These are phyloP conservation scores for Eulemur rubriventer DNA, from an alignment of 2,797 vertebrate species.

Conservation along the genomic window DNA sequence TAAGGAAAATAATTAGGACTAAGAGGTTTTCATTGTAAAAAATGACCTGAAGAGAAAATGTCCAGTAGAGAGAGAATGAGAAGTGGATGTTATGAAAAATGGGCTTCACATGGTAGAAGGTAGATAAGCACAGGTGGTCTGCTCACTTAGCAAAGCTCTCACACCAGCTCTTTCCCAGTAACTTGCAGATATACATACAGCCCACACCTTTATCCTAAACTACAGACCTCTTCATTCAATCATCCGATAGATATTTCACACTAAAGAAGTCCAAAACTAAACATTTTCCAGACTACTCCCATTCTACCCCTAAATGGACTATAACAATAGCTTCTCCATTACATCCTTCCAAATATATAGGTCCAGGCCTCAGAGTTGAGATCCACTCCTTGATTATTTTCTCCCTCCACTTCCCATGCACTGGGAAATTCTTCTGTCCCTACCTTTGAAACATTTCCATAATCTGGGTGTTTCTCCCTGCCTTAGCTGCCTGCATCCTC, in stretches of 20 bases:
- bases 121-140: neutral
- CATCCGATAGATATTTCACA: neutral
- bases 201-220: neutral
- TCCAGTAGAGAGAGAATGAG: neutral
- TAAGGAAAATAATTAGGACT: neutral
- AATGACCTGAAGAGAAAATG: neutral
- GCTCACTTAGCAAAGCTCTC: neutral
- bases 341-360: neutral
- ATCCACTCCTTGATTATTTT: neutral
- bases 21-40: neutral
- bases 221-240: neutral
- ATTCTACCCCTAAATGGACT: neutral
- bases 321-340: neutral
- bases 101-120: neutral
- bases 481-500: too few species aligned
- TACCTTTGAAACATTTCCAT: neutral
- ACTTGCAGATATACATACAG: neutral
- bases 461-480: neutral
- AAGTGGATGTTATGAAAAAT: neutral
- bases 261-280: neutral
- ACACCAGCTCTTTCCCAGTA: neutral
- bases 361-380: neutral
- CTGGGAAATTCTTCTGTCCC: neutral
- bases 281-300: neutral
- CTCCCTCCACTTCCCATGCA: neutral